phyloP scores from a whole-genome alignment of 1,140 invertebrate genomes.

The Tetranychus urticae region DNA sequence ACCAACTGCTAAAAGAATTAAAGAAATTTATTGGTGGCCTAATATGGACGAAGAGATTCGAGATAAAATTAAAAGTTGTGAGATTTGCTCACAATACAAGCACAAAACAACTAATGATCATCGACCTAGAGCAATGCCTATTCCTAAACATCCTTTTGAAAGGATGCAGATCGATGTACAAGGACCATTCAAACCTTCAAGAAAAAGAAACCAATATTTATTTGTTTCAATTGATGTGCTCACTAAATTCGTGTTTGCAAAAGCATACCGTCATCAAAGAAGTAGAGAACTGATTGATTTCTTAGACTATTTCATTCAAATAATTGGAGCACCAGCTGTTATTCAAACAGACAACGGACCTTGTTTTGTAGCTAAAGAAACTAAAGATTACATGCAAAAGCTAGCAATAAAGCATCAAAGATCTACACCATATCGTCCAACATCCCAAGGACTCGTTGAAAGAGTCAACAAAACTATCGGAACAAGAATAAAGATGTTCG shows the following conservation, averaged over 20 bases:
- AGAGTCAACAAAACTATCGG: background rate
- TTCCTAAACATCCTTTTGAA: background rate
- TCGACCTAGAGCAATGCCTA: background rate
- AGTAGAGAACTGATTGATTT: background rate
- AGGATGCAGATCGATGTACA: background rate
- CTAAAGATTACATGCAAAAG: background rate
- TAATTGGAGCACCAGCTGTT: background rate
- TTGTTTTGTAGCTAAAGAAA: background rate
- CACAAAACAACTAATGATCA: background rate
- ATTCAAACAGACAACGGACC: background rate
- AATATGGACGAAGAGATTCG: background rate
- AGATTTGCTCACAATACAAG: background rate
- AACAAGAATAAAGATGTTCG: background rate
- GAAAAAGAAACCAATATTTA: background rate
- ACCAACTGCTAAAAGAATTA: background rate
- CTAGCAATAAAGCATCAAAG: background rate
- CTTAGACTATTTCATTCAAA: background rate
- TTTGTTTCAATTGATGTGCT: background rate
- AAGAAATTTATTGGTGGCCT: background rate
- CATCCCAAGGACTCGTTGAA: background rate
- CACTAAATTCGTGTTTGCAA: background rate
- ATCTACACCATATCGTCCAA: background rate
- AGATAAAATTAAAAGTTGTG: background rate
- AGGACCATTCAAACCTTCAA: background rate
- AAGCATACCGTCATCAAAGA: background rate